Conservation (phyloP, 2,113 vertebrate species). For the Labrus mixtus region DNA sequence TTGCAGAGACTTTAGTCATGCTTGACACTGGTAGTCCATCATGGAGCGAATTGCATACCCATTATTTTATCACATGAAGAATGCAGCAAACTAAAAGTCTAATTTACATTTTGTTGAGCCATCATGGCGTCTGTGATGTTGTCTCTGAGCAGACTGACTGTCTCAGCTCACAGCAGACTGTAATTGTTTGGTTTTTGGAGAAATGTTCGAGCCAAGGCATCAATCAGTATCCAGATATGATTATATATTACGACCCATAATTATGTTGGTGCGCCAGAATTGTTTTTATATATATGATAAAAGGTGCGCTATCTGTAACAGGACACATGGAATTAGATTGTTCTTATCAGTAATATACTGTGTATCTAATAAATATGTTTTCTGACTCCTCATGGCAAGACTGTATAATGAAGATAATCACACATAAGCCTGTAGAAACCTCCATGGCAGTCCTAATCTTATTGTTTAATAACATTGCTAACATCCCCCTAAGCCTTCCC, state of each 20-base stretch:
- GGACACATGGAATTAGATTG: constrained; percentile 7
- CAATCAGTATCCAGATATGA: not conserved
- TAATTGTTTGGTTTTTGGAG: constrained; percentile 11
- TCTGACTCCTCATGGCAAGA: constrained; percentile 34
- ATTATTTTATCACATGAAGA: constrained; percentile 11
- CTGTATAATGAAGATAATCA: constrained; percentile 67
- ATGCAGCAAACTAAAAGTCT: constrained; percentile 11
- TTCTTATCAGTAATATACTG: constrained; percentile 34
- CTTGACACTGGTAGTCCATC: constrained; percentile 27
- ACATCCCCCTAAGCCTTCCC: constrained; percentile 65
- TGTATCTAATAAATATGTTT: constrained; percentile 43
- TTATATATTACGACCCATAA: constrained; percentile 6
- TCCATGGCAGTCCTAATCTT: constrained; percentile 62
- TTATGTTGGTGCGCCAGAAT: not conserved
- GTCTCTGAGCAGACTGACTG: not conserved
- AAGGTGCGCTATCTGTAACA: constrained; percentile 6
- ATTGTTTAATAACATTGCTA: constrained; percentile 74
- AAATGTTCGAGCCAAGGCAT: not conserved
- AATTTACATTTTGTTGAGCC: constrained; percentile 35
- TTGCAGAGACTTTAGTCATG: constrained; percentile 5
- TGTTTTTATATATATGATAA: not conserved
- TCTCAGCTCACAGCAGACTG: constrained; percentile 18
- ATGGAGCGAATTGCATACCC: not conserved
- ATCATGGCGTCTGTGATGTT: not conserved
- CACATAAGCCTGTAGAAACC: constrained; percentile 64